Percentiles rank a stretch among this genome's conserved stretches.
Conservation (phyloP, 2,797 vertebrate species). For the Cynopterus sphinx region DNA sequence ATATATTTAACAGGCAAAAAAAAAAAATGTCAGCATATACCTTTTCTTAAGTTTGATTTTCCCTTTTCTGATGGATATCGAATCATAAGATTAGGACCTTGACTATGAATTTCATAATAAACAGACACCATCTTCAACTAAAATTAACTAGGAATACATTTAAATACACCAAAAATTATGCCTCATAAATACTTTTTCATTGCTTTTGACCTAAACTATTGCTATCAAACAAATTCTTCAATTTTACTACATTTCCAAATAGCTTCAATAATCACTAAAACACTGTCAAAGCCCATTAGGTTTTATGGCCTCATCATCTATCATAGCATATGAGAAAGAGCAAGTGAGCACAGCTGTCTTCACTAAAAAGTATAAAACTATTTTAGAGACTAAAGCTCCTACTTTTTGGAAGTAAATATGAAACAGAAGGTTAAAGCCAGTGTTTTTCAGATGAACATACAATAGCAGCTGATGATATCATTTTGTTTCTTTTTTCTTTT, state of each 20-base stretch:
- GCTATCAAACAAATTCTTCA: background rate
- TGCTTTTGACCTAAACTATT: background rate
- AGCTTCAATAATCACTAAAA: background rate
- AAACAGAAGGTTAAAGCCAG: background rate
- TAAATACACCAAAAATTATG: background rate
- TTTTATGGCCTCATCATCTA: background rate
- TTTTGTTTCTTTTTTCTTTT: background rate
- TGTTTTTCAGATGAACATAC: background rate
- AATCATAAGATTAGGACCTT: background rate
- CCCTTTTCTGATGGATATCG: background rate
- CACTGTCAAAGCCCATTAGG: too few relatives aligned
- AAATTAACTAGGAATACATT: background rate
- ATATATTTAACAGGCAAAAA: background rate
- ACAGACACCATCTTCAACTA: background rate
- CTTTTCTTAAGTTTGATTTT: background rate
- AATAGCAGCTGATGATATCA: accelerated
- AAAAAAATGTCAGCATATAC: background rate
- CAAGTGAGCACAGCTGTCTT: background rate
- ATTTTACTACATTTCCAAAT: background rate
- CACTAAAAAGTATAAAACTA: background rate
- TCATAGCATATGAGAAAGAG: background rate
- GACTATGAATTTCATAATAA: background rate
- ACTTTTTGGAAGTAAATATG: background rate
- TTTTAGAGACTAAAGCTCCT: background rate
- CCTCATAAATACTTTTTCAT: background rate